Evolutionary conservation across 2,888 invertebrate genomes (phyloP).

Genomic region (Hymenopus coronatus): DNA sequence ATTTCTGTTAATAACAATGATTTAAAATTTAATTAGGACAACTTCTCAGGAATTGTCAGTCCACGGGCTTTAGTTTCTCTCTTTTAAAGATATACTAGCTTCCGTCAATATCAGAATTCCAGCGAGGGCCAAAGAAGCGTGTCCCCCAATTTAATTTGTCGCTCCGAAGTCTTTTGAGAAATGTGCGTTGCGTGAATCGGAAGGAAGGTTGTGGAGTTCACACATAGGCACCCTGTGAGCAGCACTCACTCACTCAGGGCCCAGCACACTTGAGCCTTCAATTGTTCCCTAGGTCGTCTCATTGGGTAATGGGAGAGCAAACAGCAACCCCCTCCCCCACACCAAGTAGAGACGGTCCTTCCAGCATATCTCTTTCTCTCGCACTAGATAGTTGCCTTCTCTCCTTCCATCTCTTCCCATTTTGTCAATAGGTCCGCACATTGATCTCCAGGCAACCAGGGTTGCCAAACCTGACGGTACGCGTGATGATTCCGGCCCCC

Average conservation of each 20-base stretch:
- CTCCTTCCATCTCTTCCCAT: slow-evolving; percentile 43
- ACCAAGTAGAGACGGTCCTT: slow-evolving; percentile 24
- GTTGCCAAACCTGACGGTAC: slow-evolving; percentile 28
- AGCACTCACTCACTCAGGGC: not conserved
- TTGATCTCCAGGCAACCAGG: slow-evolving; percentile 29
- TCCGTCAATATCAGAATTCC: too few relatives aligned
- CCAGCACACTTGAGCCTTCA: slow-evolving; percentile 30
- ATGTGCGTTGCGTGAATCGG: not conserved
- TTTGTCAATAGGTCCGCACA: slow-evolving; percentile 30
- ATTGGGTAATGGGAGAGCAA: slow-evolving; percentile 28
- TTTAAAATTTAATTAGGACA: too few relatives aligned
- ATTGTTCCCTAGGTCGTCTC: slow-evolving; percentile 25
- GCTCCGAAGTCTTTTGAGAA: not conserved
- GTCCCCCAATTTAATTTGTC: too few relatives aligned
- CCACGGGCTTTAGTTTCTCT: too few relatives aligned
- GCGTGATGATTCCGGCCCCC: not conserved
- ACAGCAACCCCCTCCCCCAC: slow-evolving; percentile 18
- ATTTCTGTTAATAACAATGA: too few relatives aligned
- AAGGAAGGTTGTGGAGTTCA: not conserved
- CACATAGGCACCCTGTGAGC: not conserved
- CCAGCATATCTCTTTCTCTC: slow-evolving; percentile 35
- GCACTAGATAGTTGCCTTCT: slow-evolving; percentile 36
- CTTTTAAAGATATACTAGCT: too few relatives aligned
- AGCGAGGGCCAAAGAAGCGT: too few relatives aligned
- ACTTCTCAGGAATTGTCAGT: too few relatives aligned